phyloP scores from a whole-genome alignment of 1,140 invertebrate species.

The Solen grandis region DNA sequence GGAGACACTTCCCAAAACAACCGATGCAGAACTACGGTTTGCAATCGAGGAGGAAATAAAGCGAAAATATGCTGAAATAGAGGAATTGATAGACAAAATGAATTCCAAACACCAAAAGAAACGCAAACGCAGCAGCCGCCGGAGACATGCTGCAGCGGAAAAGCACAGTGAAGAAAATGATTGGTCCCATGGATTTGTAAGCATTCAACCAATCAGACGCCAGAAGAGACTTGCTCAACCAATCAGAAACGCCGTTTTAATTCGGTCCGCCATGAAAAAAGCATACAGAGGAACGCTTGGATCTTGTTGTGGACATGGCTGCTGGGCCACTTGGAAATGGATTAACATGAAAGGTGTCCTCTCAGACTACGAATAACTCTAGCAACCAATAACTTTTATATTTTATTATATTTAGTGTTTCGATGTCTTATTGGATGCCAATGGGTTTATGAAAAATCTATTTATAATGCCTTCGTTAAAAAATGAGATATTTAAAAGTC shows the following conservation, averaged over 20 bases:
- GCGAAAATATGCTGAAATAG: conserved; percentile 43
- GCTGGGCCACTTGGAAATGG: conserved; percentile 51
- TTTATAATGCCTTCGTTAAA: too few species aligned
- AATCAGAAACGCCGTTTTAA: conserved; percentile 42
- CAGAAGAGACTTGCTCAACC: conserved; percentile 33
- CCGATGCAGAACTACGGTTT: too few species aligned
- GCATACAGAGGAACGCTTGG: conserved; percentile 36
- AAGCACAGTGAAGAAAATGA: neutral
- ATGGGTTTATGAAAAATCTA: too few species aligned
- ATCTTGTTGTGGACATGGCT: conserved; percentile 46
- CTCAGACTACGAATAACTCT: conserved; percentile 43
- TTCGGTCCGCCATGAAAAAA: conserved; percentile 29
- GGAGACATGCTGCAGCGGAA: neutral
- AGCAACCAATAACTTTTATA: too few species aligned
- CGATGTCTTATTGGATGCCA: too few species aligned
- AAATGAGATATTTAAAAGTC: too few species aligned
- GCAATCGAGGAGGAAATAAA: conserved; percentile 37
- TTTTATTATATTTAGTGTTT: too few species aligned
- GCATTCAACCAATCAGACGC: conserved; percentile 39
- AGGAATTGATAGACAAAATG: conserved; percentile 14
- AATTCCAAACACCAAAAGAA: neutral
- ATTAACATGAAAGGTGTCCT: conserved; percentile 26
- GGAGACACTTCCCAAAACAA: too few species aligned
- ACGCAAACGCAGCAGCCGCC: conserved; percentile 1
- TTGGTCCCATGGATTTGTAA: neutral